Base-by-base conservation (phyloP, 2,888 invertebrate genomes). In the Pristionchus maxplancki region DNA sequence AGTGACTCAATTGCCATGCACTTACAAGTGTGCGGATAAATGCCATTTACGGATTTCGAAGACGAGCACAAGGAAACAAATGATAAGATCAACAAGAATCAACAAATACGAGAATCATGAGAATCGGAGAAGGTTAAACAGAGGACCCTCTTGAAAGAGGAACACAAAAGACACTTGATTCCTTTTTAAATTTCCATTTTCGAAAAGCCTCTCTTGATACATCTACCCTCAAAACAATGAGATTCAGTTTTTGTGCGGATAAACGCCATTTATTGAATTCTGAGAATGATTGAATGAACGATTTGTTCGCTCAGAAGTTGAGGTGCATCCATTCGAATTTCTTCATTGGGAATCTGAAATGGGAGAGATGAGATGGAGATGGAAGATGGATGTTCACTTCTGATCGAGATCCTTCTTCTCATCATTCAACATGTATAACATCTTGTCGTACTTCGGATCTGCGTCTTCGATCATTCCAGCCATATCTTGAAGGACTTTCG, bases 361-460 rank as follows among this genome's bases (percentile, higher is more conserved):
- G 71, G 28, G 11, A 13, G 11, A 81, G 28, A 81, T 44, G 48
- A 81, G 50, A 24, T 28, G 2, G 1, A 81, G 48, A 48, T 44
- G 15, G 28, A 81, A 71, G 71, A 40, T 67, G 31, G 1, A 31
- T 81, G 4, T 6, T 44, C 31, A 81, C 81, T 81, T 81, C 50
- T 48, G 81, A 48, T 81, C 81, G 1, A 81, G 81, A 48, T 81
- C 81, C 81, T 81, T 81, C 31, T 81, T 81, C 50, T 81, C 81
- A 28, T 81, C 81, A 44, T 48, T 48, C 1, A 81, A 24, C 50
- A 81, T 81, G 13, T 81, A 31, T 28, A 81, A 17, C n/a, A 81
- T 81, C 44, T 50, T 81, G 37, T 81, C 81, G 17, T 81, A 81
- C 24, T 81, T 81, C 11, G 81, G 81, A 11, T 81, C 81, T 40